Conservation (phyloP, 2,797 vertebrate species). For the Hydrolagus colliei region DNA sequence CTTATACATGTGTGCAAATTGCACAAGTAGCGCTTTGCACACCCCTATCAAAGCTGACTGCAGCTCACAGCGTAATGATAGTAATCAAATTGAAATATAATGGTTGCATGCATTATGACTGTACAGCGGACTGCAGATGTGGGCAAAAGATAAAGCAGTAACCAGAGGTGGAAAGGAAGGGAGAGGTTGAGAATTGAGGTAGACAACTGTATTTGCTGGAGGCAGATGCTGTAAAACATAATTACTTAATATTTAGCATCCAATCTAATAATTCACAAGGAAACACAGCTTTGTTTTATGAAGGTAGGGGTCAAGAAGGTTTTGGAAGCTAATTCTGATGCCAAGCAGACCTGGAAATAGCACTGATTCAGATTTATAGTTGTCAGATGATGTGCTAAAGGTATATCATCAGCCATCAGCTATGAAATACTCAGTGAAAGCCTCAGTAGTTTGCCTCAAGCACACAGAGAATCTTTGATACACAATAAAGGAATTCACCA, state of each 20-base stretch:
- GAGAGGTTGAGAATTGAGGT: background rate
- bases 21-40: slow-evolving; percentile 1
- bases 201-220: background rate
- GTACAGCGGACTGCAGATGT: slow-evolving; percentile 8
- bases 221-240: background rate
- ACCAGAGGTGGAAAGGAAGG: background rate
- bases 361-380: background rate
- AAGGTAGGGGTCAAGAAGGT: background rate
- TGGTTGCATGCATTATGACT: background rate
- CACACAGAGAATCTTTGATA: background rate
- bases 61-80: background rate
- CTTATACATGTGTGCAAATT: slow-evolving; percentile 16
- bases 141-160: background rate
- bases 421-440: background rate
- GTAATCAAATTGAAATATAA: slow-evolving; percentile 17
- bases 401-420: background rate
- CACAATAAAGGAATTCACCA: background rate
- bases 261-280: slow-evolving; percentile 3
- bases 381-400: background rate
- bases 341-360: background rate
- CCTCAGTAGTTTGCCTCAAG: background rate
- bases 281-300: background rate
- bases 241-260: background rate
- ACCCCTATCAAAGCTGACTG: slow-evolving; percentile 19
- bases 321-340: background rate